Percentiles rank a stretch among this genome's conserved stretches.
These are phyloP conservation scores for Montipora foliosa DNA, from an alignment of 64 coral and sea anemone species.

Conservation along the genomic window DNA sequence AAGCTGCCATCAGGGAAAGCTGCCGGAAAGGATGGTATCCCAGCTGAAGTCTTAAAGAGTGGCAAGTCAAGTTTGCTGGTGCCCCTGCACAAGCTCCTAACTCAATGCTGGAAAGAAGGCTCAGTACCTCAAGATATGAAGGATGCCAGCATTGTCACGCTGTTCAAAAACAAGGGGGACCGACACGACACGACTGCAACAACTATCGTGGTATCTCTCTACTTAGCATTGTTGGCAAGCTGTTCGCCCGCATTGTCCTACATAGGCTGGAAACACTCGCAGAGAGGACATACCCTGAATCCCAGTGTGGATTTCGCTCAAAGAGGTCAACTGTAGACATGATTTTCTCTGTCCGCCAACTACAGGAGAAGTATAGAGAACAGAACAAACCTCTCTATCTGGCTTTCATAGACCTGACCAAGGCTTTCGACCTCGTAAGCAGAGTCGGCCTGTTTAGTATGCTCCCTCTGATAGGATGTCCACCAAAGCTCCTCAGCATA, in stretches of 20 bases:
- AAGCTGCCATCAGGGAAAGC: too few relatives aligned
- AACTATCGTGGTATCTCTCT: conserved; percentile 18
- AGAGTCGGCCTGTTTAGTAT: conserved; percentile 32
- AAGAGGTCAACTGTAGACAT: conserved; percentile 19
- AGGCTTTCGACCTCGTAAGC: conserved; percentile 30
- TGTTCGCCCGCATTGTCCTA: neutral
- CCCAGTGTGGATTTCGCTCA: conserved; percentile 1
- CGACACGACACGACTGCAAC: neutral
- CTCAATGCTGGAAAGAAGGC: too few relatives aligned
- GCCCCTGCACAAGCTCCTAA: too few relatives aligned
- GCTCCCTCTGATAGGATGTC: neutral
- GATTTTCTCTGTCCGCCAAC: neutral
- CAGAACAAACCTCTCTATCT: neutral
- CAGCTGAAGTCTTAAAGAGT: too few relatives aligned
- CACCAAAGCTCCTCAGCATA: neutral
- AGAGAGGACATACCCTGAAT: neutral
- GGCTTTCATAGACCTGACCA: conserved; percentile 1
- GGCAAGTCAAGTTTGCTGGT: too few relatives aligned
- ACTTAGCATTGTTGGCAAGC: neutral
- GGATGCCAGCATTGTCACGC: too few relatives aligned
- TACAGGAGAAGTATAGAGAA: conserved; percentile 26
- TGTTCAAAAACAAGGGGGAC: neutral
- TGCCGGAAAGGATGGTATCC: too few relatives aligned
- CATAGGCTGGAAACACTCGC: neutral
- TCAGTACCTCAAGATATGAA: too few relatives aligned